These are phyloP conservation scores for Falco peregrinus DNA, from an alignment of 2,797 vertebrate species.

Conservation along the genomic window DNA sequence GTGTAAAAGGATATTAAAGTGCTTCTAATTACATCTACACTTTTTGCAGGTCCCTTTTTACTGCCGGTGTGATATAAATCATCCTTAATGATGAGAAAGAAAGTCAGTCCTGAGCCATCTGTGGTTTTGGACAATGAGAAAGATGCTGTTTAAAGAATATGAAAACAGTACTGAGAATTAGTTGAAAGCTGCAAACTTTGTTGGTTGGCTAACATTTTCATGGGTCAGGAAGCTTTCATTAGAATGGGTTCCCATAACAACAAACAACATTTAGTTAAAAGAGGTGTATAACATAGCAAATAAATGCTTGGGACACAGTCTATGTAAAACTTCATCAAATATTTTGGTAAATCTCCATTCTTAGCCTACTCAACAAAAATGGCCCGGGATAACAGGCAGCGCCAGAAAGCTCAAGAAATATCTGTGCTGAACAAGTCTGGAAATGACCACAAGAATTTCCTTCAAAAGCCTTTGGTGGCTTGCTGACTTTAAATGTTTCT, in stretches of 20 bases:
- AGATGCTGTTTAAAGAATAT: neutral
- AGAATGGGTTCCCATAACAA: neutral
- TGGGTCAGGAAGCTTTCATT: neutral
- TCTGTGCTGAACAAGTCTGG: neutral
- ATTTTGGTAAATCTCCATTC: neutral
- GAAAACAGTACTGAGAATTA: neutral
- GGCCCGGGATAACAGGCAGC: neutral
- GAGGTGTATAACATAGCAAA: neutral
- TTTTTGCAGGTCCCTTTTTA: neutral
- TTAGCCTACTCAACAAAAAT: neutral
- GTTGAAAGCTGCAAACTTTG: neutral
- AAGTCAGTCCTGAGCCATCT: neutral
- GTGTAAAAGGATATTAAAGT: neutral
- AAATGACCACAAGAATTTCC: neutral
- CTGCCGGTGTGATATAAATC: neutral
- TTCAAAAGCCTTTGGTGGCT: neutral
- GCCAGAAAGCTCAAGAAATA: neutral
- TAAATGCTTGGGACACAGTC: neutral
- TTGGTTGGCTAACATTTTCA: neutral
- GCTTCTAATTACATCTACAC: neutral
- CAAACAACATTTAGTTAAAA: neutral
- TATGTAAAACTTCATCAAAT: neutral
- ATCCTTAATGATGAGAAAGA: neutral
- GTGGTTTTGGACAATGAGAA: neutral
- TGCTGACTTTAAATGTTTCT: neutral